These are phyloP conservation scores for Lucifuga dentata DNA, from an alignment of 2,113 vertebrate species.

Conservation along the genomic window DNA sequence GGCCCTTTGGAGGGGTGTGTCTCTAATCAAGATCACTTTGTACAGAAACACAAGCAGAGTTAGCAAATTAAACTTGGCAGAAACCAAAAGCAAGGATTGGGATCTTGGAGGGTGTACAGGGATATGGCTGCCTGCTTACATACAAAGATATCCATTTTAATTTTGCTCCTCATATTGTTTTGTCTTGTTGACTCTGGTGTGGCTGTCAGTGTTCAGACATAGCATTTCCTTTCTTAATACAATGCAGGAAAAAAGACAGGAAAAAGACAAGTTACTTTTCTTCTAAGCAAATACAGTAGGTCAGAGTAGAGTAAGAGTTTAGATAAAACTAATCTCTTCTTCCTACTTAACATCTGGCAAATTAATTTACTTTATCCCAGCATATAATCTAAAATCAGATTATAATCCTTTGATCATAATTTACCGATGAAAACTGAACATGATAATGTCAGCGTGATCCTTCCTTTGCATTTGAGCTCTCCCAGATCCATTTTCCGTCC, in stretches of 20 bases:
- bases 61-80: slow-evolving; percentile 68
- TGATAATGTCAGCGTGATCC: slow-evolving; percentile 59
- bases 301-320: slow-evolving; percentile 2
- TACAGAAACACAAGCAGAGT: slow-evolving; percentile 54
- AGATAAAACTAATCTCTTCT: slow-evolving; percentile 34
- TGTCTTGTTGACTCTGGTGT: slow-evolving; percentile 52
- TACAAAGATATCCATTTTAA: slow-evolving; percentile 47
- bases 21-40: slow-evolving; percentile 67
- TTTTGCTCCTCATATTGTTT: slow-evolving; percentile 46
- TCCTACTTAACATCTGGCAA: slow-evolving; percentile 33
- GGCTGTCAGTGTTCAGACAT: slow-evolving; percentile 17
- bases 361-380: slow-evolving; percentile 59
- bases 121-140: slow-evolving; percentile 27
- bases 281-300: not conserved
- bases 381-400: slow-evolving; percentile 52
- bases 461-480: slow-evolving; percentile 54
- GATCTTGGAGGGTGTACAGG: slow-evolving; percentile 49
- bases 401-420: slow-evolving; percentile 66
- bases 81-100: slow-evolving; percentile 42
- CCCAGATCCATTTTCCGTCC: slow-evolving; percentile 50
- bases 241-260: not conserved
- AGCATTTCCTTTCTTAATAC: slow-evolving; percentile 27
- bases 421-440: slow-evolving; percentile 41
- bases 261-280: slow-evolving; percentile 9
- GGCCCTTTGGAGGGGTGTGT: slow-evolving; percentile 62